phyloP scores from a whole-genome alignment of 2,797 vertebrate species.

The Ceyx erithaca region DNA sequence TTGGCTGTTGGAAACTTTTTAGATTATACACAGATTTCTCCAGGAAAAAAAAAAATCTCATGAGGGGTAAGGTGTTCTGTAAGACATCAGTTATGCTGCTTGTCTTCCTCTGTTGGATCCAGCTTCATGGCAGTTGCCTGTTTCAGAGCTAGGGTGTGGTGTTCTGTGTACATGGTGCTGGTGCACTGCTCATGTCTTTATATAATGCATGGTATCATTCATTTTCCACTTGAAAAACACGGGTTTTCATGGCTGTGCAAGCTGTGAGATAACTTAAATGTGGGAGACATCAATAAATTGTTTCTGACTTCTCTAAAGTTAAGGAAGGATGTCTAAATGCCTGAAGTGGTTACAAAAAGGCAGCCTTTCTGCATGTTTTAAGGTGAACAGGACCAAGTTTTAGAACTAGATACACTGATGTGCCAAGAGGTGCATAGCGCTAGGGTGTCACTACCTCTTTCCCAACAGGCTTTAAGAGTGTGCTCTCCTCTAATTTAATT shows the following conservation, averaged over 20 bases:
- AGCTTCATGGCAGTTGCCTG: neutral
- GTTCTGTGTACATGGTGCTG: neutral
- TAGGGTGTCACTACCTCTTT: fast-evolving
- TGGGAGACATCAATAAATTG: neutral
- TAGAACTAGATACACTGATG: neutral
- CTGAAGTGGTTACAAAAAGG: neutral
- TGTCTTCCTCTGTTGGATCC: neutral
- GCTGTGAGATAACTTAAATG: neutral
- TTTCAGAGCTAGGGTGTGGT: slow-evolving; percentile 25
- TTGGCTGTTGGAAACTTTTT: neutral
- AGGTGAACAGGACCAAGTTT: neutral
- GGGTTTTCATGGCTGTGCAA: neutral
- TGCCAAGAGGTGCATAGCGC: fast-evolving
- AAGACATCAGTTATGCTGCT: neutral
- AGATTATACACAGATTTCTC: neutral
- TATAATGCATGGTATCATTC: neutral
- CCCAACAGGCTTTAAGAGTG: neutral
- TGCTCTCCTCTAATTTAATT: neutral
- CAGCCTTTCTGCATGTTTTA: neutral
- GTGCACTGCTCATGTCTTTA: neutral
- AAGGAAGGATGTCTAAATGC: neutral
- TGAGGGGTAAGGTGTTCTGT: neutral
- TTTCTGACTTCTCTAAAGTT: neutral
- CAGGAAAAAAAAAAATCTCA: neutral
- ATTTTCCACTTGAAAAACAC: neutral